phyloP scores from a whole-genome alignment of 1,140 invertebrate species.

The Ptiloglossa arizonensis region DNA sequence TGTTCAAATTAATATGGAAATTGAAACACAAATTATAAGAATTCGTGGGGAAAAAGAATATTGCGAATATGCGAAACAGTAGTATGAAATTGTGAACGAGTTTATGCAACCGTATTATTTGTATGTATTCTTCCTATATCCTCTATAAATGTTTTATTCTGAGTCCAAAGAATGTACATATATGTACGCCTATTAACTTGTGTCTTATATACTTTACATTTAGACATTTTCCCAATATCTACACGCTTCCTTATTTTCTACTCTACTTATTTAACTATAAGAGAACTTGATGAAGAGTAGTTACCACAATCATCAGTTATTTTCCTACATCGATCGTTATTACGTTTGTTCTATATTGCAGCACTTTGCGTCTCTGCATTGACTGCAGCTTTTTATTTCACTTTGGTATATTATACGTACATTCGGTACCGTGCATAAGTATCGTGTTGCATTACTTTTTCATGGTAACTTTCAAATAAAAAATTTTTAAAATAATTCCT shows the following conservation, averaged over 20 bases:
- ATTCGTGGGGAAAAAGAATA: no score
- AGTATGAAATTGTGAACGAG: no score
- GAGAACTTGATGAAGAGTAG: neutral
- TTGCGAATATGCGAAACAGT: no score
- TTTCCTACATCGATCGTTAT: neutral
- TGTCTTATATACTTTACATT: neutral
- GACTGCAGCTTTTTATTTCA: no score
- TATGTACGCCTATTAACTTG: neutral
- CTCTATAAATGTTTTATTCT: neutral
- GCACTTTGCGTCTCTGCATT: neutral
- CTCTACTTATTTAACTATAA: neutral
- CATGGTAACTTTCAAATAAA: no score
- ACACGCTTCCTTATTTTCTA: neutral
- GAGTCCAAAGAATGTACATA: neutral
- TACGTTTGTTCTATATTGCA: slow-evolving; percentile 4
- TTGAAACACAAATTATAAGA: no score
- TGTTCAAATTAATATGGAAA: no score
- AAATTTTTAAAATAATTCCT: no score
- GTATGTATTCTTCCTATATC: neutral
- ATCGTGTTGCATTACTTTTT: no score
- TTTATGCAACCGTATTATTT: neutral
- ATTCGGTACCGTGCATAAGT: no score
- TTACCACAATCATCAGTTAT: neutral
- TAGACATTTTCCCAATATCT: neutral
- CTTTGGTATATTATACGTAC: no score